A percentile compares a stretch with the other conserved stretches of the same genome.
These are phyloP conservation scores for Lepeophtheirus salmonis DNA, from an alignment of 1,140 invertebrate species.

Conservation along the genomic window DNA sequence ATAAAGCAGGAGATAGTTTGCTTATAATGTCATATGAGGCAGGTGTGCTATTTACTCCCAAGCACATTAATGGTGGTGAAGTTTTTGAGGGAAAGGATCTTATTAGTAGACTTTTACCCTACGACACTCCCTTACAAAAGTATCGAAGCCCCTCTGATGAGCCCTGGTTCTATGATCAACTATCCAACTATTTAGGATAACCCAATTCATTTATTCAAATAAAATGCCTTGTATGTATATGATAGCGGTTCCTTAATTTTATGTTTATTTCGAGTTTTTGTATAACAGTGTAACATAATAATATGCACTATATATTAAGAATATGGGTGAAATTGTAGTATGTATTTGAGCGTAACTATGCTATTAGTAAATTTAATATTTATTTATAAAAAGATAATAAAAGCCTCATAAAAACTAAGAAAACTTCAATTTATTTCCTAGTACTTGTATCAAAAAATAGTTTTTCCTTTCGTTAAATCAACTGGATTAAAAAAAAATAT, in stretches of 20 bases:
- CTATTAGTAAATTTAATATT: no score
- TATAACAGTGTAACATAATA: not conserved
- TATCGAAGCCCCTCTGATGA: not conserved
- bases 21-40: conserved; percentile 73
- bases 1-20: conserved; percentile 40
- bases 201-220: not conserved
- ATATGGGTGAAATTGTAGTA: not conserved
- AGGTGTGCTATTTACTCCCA: conserved; percentile 70
- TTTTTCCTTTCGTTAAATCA: no score
- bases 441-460: no score
- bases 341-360: no score
- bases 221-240: not conserved
- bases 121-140: not conserved
- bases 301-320: not conserved
- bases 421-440: no score
- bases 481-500: no score
- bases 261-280: not conserved
- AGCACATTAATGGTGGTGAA: conserved; percentile 44
- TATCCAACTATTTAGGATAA: not conserved
- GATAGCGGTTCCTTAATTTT: not conserved
- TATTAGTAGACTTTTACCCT: conserved; percentile 6
- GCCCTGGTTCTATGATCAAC: conserved; percentile 5
- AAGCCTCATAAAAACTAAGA: no score
- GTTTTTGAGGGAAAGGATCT: not conserved
- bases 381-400: no score